Evolutionary conservation across 2,113 vertebrate genomes (phyloP).

Genomic region (Prionailurus bengalensis): DNA sequence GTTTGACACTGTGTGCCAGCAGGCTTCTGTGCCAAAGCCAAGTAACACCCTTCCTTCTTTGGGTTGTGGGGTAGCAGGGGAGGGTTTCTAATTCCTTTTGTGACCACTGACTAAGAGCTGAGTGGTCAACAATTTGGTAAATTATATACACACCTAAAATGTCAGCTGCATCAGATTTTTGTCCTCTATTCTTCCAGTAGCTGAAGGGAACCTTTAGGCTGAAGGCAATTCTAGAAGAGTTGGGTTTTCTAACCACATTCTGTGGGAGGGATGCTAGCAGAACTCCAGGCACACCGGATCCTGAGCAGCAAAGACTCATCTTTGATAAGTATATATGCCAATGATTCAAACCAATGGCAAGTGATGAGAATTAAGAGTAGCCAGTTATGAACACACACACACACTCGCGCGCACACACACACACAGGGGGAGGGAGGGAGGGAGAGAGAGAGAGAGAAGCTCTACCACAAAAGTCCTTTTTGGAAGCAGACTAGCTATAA

Average conservation of each 20-base stretch:
- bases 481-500: slow-evolving; percentile 9
- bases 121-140: slow-evolving; percentile 84
- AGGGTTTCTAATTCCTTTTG: slow-evolving; percentile 68
- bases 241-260: slow-evolving; percentile 64
- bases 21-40: slow-evolving; percentile 48
- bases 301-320: slow-evolving; percentile 18
- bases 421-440: neutral
- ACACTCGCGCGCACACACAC: neutral
- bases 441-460: neutral
- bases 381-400: neutral
- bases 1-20: slow-evolving; percentile 53
- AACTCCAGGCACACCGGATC: neutral
- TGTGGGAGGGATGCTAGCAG: slow-evolving; percentile 67
- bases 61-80: slow-evolving; percentile 66
- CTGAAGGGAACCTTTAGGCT: slow-evolving; percentile 72
- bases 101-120: slow-evolving; percentile 78
- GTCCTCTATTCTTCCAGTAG: slow-evolving; percentile 59
- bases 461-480: neutral
- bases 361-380: neutral
- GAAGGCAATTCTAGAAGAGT: slow-evolving; percentile 63
- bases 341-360: neutral
- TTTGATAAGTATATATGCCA: neutral
- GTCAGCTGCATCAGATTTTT: slow-evolving; percentile 81
- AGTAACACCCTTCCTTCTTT: slow-evolving; percentile 78
- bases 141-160: slow-evolving; percentile 83